A percentile compares a stretch with the other conserved stretches of the same genome.
Evolutionary conservation across 1,140 invertebrate species (phyloP).

Genomic region (Drosophila sp.): DNA sequence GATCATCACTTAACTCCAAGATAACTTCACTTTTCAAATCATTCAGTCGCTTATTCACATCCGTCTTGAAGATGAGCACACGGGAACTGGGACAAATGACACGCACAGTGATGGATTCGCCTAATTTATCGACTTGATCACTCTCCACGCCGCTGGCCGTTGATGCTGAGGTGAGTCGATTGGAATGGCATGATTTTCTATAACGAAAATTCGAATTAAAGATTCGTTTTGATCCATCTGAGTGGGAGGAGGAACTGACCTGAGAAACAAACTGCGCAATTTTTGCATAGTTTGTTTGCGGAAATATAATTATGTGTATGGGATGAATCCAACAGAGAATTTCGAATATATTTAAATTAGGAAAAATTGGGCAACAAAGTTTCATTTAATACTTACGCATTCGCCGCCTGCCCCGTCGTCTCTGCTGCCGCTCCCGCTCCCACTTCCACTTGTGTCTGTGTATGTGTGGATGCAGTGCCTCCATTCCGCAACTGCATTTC

Average conservation of each 20-base stretch:
- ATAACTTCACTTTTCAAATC: constrained; percentile 78
- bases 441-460: neutral
- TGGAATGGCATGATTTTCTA: constrained; percentile 55
- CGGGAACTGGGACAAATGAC: constrained; percentile 79
- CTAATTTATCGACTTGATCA: constrained; percentile 7
- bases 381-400: constrained; percentile 60
- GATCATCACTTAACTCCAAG: constrained; percentile 74
- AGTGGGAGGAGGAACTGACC: constrained; percentile 32
- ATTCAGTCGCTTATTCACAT: constrained; percentile 65
- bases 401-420: constrained; percentile 25
- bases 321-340: constrained; percentile 59
- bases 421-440: constrained; percentile 9
- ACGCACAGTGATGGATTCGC: constrained; percentile 62
- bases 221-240: neutral
- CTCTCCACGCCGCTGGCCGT: constrained; percentile 27
- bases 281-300: constrained; percentile 76
- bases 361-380: constrained; percentile 9
- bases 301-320: neutral
- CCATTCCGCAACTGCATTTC: constrained; percentile 53
- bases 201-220: neutral
- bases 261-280: constrained; percentile 79
- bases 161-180: constrained; percentile 25
- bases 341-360: constrained; percentile 43
- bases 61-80: constrained; percentile 69
- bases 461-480: constrained; percentile 1